Evolutionary conservation across 2,113 vertebrate species (phyloP), one percentile per base, ranked within the genome.

Genomic region (Pyxicephalus adspersus): DNA sequence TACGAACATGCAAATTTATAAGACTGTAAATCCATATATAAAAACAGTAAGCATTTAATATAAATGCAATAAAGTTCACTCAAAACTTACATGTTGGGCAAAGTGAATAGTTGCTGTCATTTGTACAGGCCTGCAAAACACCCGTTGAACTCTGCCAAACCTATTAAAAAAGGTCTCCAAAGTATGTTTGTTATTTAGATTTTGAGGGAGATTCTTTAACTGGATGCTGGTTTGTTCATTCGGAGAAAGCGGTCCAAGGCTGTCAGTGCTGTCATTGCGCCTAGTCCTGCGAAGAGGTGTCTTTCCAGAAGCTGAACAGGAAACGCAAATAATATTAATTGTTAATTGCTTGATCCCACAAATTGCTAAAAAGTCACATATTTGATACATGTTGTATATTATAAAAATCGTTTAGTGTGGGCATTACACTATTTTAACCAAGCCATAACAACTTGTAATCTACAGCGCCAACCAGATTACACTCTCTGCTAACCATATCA

Each of bases 41-140:
- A 34, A 34, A 34, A 34, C 3, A 7, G 9, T 9, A 38, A 5
- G 9, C 34, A 38, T 9, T 3, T 5, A 38, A 5, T 38, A 5
- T 38, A 38, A 38, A 38, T 38, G 34, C 1, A 38, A 9, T 38
- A 38, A 5, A 38, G 5, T 38, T 38, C 9, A 9, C 5, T 38
- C 34, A 17, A 13, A 16, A 92, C 96, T 96, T 83, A 99, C 97
- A 0, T 97, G 94, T 84, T 98, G 94, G 17, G 90, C 86, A 19
- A 98, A 99, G 83, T 96, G 89, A 1, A 99, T 85, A 16, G 93
- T 81, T 0, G 94, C 96, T 63, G 89, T 83, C 64, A 94, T 95
- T 78, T 94, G 96, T 17, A 68, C 87, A 3, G 92, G 91, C 4
- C 90, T 90, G 45, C 93, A 97, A 75, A 86, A 89, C 72, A 97